Conservation (phyloP, 2,797 vertebrate species). For the Manis crassicaudata region DNA sequence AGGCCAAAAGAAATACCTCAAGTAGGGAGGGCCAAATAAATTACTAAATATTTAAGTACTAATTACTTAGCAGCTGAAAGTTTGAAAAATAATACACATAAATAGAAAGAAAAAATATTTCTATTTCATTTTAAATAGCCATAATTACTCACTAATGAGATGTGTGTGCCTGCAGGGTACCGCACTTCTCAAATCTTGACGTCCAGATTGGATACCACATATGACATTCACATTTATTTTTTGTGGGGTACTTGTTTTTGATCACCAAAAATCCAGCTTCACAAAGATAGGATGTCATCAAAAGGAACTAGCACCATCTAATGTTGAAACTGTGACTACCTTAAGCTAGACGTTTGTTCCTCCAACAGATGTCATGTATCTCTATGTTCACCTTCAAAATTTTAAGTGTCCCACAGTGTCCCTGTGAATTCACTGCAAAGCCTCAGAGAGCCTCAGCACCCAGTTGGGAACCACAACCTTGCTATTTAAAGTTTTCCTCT, state of each 20-base stretch:
- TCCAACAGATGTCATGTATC: background rate
- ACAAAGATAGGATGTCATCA: background rate
- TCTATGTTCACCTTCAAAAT: background rate
- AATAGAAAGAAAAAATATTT: background rate
- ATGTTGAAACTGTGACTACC: background rate
- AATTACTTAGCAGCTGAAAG: background rate
- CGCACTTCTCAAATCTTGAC: background rate
- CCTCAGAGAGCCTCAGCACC: background rate
- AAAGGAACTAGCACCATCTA: background rate
- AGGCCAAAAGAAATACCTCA: background rate
- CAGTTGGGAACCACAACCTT: background rate
- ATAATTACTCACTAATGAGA: background rate
- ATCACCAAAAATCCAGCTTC: background rate
- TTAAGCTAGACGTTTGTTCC: background rate
- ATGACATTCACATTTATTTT: background rate
- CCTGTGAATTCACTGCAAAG: background rate
- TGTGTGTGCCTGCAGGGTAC: background rate
- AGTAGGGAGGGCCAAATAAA: background rate
- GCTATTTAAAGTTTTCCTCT: background rate
- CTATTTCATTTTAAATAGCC: background rate
- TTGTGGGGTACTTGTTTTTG: background rate
- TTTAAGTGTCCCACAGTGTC: background rate
- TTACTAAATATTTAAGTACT: background rate
- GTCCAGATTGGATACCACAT: background rate
- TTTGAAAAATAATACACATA: constrained; percentile 16